Percentiles rank a stretch among this genome's conserved stretches.
These are phyloP conservation scores for Ridgeia piscesae DNA, from an alignment of 1,140 invertebrate species.

Conservation along the genomic window DNA sequence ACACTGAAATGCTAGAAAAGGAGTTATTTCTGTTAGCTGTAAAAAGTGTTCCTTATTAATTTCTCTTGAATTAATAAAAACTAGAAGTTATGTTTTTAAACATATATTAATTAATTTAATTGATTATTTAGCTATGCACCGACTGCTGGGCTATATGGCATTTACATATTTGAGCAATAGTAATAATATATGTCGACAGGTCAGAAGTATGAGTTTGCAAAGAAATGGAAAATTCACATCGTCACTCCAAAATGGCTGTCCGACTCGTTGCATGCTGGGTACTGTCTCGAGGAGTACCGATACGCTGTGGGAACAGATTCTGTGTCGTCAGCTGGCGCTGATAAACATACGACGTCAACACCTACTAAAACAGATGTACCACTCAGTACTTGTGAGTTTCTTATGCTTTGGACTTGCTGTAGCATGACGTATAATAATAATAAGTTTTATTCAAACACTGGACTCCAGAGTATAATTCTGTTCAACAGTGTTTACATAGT, in stretches of 20 bases:
- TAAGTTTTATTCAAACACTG: not conserved
- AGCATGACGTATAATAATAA: not conserved
- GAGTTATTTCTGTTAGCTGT: not conserved
- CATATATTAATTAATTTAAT: no score
- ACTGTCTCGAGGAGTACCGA: constrained; percentile 68
- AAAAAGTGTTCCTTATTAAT: constrained; percentile 18
- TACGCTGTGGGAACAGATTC: constrained; percentile 63
- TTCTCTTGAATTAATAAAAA: not conserved
- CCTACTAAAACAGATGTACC: constrained; percentile 31
- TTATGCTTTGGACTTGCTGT: not conserved
- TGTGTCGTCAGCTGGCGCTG: constrained; percentile 15
- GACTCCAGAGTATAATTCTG: no score
- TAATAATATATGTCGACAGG: constrained; percentile 34
- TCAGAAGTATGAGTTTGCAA: constrained; percentile 75
- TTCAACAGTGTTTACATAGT: no score
- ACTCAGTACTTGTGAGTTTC: not conserved
- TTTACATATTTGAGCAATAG: constrained; percentile 6
- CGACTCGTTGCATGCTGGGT: constrained; percentile 73
- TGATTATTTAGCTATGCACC: no score
- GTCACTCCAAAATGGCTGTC: constrained; percentile 75
- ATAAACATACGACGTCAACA: constrained; percentile 42
- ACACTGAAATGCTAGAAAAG: not conserved
- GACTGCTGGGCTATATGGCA: no score
- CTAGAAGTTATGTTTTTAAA: not conserved
- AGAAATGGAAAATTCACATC: constrained; percentile 73